phyloP scores from a whole-genome alignment of 2,797 vertebrate genomes.

The Tauraco hartlaubi region DNA sequence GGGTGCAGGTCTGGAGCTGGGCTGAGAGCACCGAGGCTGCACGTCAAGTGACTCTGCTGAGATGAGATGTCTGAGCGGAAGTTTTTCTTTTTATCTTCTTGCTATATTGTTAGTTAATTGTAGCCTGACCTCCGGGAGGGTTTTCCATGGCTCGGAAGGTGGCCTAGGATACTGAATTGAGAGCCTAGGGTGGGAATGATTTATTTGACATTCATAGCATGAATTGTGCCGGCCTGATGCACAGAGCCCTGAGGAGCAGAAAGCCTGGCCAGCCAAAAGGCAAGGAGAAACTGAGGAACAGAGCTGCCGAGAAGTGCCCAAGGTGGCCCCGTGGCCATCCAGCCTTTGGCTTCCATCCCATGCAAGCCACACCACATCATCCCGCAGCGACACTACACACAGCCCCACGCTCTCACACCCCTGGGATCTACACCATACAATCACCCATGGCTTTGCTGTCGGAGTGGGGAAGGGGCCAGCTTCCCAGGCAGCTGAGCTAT shows the following conservation, averaged over 20 bases:
- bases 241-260: not conserved
- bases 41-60: not conserved
- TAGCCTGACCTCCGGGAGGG: not conserved
- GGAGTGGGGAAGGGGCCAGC: not conserved
- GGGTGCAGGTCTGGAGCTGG: not conserved
- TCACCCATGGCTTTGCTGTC: not conserved
- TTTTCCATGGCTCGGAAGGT: not conserved
- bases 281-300: not conserved
- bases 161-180: not conserved
- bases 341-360: not conserved
- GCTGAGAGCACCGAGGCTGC: not conserved
- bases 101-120: slow-evolving; percentile 1
- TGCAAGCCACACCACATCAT: not conserved
- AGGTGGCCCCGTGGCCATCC: not conserved
- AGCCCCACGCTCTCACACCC: accelerated
- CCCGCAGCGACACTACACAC: accelerated
- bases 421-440: no score
- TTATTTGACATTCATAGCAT: not conserved
- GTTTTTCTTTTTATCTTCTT: not conserved
- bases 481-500: not conserved
- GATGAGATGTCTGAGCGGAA: not conserved
- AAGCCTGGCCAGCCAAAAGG: not conserved
- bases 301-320: not conserved
- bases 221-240: accelerated
- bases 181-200: not conserved